Percentiles rank a stretch among this genome's conserved stretches.
These are phyloP conservation scores for Ascaphus truei DNA, from an alignment of 2,113 vertebrate genomes.

Conservation along the genomic window DNA sequence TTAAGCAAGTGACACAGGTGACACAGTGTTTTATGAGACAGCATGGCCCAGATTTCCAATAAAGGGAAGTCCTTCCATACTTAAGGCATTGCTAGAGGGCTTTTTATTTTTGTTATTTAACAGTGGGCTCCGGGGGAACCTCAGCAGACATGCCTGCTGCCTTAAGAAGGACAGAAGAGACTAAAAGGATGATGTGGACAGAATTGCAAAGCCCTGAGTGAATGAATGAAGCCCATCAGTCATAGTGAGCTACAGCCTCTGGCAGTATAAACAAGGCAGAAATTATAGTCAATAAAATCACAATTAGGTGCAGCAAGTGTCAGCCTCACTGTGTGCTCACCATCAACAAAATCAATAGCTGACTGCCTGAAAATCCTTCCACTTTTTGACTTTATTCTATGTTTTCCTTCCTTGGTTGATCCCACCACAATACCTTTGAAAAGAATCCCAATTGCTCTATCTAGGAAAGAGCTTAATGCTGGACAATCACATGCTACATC, in stretches of 20 bases:
- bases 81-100: neutral
- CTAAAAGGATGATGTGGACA: constrained; percentile 31
- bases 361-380: constrained; percentile 48
- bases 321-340: constrained; percentile 46
- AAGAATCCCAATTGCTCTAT: neutral
- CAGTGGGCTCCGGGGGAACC: neutral
- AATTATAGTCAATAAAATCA: constrained; percentile 63
- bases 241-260: constrained; percentile 45
- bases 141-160: neutral
- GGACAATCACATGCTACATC: neutral
- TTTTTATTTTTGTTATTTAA: constrained; percentile 17
- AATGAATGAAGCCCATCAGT: constrained; percentile 56
- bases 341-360: constrained; percentile 56
- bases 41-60: neutral
- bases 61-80: neutral
- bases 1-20: neutral
- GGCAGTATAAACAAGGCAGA: constrained; percentile 58
- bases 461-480: neutral
- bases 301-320: constrained; percentile 53
- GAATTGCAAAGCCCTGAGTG: constrained; percentile 38
- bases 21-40: neutral
- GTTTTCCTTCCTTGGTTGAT: constrained; percentile 42
- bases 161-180: constrained; percentile 5
- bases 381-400: constrained; percentile 39
- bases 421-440: constrained; percentile 36